These are phyloP conservation scores for Drosophila nigricruria DNA, from an alignment of 2,888 invertebrate species.

Conservation along the genomic window DNA sequence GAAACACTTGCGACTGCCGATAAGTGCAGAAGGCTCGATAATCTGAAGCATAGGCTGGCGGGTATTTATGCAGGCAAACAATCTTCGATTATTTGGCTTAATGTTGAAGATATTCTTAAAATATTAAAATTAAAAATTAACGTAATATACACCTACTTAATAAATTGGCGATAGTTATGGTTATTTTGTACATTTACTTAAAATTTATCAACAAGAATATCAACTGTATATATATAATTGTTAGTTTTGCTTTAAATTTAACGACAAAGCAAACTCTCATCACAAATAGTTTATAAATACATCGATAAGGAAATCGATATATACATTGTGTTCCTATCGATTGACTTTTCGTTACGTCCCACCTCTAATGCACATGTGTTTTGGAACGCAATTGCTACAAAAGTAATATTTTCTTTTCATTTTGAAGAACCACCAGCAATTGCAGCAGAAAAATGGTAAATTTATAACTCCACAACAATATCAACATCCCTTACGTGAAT, in stretches of 20 bases:
- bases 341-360: not conserved
- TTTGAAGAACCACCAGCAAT: constrained; percentile 1
- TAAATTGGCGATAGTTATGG: not conserved
- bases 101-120: not conserved
- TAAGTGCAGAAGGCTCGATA: not conserved
- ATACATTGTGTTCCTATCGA: constrained; percentile 9
- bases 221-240: not conserved
- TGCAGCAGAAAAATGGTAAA: constrained; percentile 40
- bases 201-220: not conserved
- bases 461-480: not conserved
- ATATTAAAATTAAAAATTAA: not conserved
- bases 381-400: constrained; percentile 22
- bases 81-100: no score
- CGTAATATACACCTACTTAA: not conserved
- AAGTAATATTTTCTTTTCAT: not conserved
- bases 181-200: not conserved
- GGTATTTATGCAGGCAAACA: not conserved
- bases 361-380: constrained; percentile 63
- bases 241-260: not conserved
- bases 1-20: constrained; percentile 4
- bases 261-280: constrained; percentile 1
- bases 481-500: not conserved
- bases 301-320: constrained; percentile 17
- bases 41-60: no score
- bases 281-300: not conserved